Evolutionary conservation across 2,113 vertebrate genomes (phyloP), one percentile per base, ranked within the genome.

Genomic region (Seriola dumerili): DNA sequence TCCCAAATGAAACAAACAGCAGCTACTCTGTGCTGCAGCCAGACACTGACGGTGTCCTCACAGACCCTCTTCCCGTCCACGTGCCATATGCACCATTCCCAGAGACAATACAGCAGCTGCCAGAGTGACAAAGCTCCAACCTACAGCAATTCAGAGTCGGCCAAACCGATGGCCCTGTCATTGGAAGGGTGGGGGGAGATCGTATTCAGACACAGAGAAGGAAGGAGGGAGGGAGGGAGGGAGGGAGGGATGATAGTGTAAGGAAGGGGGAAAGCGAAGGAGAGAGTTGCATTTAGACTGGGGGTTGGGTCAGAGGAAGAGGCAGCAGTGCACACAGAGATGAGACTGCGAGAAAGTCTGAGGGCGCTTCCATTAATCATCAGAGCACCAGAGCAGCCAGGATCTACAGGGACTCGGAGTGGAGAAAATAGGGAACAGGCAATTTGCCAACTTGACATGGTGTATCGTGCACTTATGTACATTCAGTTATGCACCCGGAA

Each of bases 21-120:
- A 78, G 50, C 25, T 72, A 62, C 21, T 80, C 25, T 42, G 19
- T 72, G 38, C 73, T 78, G 54, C 23, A 77, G 55, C 63, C 70
- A 85, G 75, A 88, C 73, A 70, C 76, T n/a, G 81, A 76, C 9
- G 2, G n/a, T 54, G 62, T 81, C 71, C 64, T 80, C 57, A 32
- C 29, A 88, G 82, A 81, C 83, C 68, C 38, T 76, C 61, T 82
- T 82, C 70, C 83, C 72, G 67, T 89, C 89, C 88, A 93, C 68
- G 72, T 92, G 92, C 93, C 90, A 93, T 86, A 92, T 91, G 90
- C 79, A 94, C 83, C 72, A 81, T 89, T 87, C 89, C 81, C 77
- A 75, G 63, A 90, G 90, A 94, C 92, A 94, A 95, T 91, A 90
- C 74, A 93, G 85, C 93, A 94, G 93, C 94, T 94, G 94, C 90